Evolutionary conservation across 2,113 vertebrate genomes (phyloP).

Genomic region (Xyliphius kryptos): DNA sequence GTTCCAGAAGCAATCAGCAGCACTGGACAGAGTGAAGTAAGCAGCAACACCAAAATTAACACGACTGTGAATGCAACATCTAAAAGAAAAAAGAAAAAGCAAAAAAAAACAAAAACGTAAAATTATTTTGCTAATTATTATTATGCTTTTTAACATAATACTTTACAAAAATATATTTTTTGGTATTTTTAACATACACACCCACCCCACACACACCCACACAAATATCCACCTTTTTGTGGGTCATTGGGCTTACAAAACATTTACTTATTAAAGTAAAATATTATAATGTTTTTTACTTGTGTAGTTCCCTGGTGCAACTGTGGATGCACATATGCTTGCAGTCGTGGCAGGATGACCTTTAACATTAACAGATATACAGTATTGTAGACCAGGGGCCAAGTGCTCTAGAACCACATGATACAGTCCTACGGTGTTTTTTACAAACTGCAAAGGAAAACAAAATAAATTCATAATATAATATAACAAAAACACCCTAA

Average conservation of each 20-base stretch:
- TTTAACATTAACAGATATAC: slow-evolving; percentile 16
- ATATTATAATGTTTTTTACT: neutral
- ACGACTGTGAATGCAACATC: neutral
- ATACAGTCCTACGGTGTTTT: neutral
- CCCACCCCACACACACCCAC: too few species aligned
- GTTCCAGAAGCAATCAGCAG: neutral
- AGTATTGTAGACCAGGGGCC: slow-evolving; percentile 13
- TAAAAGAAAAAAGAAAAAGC: slow-evolving; percentile 15
- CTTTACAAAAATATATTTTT: too few species aligned
- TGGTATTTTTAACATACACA: too few species aligned
- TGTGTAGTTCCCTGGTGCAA: neutral
- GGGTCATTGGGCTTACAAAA: too few species aligned
- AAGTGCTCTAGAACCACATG: neutral
- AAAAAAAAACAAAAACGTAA: neutral
- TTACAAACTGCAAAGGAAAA: slow-evolving; percentile 2
- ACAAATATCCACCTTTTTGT: too few species aligned
- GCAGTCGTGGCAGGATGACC: neutral
- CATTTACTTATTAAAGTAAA: too few species aligned
- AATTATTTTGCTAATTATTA: neutral
- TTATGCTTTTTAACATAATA: too few species aligned
- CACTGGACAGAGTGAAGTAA: neutral
- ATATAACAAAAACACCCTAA: neutral
- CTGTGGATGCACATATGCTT: neutral
- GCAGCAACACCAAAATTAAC: neutral
- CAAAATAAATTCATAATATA: neutral